Base-by-base conservation (phyloP, 35 echinoderm and acorn worm species). In the Stichopus chloronotus region DNA sequence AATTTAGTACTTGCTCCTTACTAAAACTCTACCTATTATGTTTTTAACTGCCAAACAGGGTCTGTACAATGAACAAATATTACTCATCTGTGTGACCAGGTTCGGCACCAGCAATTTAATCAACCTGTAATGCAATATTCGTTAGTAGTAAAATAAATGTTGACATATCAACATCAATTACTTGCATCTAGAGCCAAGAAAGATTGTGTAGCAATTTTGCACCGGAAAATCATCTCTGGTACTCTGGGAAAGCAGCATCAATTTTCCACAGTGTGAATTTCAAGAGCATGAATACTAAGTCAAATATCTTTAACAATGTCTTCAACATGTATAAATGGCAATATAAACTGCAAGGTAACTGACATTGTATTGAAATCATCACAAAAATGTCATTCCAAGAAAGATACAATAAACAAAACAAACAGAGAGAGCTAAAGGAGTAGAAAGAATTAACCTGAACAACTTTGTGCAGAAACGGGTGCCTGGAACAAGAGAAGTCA, bases 171-270 rank as follows among this genome's bases (percentile, higher is more conserved):
- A 77, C 72, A 77, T 9, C 4, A 77, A 13, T 77, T 7, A 7
- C 25, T 77, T 22, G n/a, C 6, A 77, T 19, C n/a, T 13, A 13
- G 25, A 25, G 16, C 72, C 17, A 19, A 17, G 16, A 77, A 19
- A 77, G 72, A 77, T 77, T 77, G 72, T 77, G 72, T 77, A 13
- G 72, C 14, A 6, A 16, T 76, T 76, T 76, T 76, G 72, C 72
- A 76, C 25, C 5, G 72, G 72, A 76, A 6, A 76, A 5, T 6
- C 12, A 76, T 24, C 72, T 76, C 72, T 6, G 14, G 19, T 76
- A 24, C 72, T 76, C 72, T 76, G 72, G 4, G 25, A 76, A 76
- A 76, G 72, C 25, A 77, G 72, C 72, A 77, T 77, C 25, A 77
- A 9, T n/a, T 77, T 77, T 77, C 17, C 9, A 77, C 16, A 17